These are phyloP conservation scores for Notolepis coatsorum DNA, from an alignment of 2,797 vertebrate species.

Conservation along the genomic window DNA sequence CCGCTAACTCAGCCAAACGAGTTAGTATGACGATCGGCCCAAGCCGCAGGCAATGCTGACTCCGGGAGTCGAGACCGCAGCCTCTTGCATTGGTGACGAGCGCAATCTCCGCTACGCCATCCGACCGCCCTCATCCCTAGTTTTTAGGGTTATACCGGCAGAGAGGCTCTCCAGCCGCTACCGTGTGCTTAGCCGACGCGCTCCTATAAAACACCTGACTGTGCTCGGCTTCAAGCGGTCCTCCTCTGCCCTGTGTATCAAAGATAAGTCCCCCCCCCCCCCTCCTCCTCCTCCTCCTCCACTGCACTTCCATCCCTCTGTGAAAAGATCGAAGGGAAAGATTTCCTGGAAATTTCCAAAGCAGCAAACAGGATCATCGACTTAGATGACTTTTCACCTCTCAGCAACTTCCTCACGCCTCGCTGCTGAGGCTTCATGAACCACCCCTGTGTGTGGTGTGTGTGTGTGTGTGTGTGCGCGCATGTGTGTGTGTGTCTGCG, in stretches of 20 bases:
- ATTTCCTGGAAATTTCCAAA: conserved; percentile 58
- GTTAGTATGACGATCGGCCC: too few relatives aligned
- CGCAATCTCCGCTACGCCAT: too few relatives aligned
- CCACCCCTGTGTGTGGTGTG: conserved; percentile 2
- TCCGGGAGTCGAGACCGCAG: too few relatives aligned
- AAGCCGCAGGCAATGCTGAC: too few relatives aligned
- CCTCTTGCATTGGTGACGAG: too few relatives aligned
- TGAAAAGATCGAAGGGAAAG: conserved; percentile 51
- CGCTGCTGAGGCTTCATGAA: conserved; percentile 31
- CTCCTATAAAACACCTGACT: conserved; percentile 43
- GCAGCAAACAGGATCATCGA: conserved; percentile 68
- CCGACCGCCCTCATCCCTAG: too few relatives aligned
- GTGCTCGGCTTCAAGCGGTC: conserved; percentile 34
- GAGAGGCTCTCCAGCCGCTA: too few relatives aligned
- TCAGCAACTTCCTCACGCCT: conserved; percentile 58
- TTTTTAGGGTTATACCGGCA: conserved; percentile 29
- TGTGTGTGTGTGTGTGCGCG: background rate
- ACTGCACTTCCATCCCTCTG: conserved; percentile 31
- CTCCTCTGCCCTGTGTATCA: conserved; percentile 28
- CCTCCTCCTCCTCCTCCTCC: conserved; percentile 20
- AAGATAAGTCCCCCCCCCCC: conserved; percentile 44
- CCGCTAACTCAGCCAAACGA: too few relatives aligned
- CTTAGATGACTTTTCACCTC: conserved; percentile 59
- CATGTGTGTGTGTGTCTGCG: background rate
- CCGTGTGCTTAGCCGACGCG: too few relatives aligned